A percentile compares a stretch with the other conserved stretches of the same genome.
These are phyloP conservation scores for Rhopalosiphum maidis DNA, from an alignment of 1,140 invertebrate genomes.

Conservation along the genomic window DNA sequence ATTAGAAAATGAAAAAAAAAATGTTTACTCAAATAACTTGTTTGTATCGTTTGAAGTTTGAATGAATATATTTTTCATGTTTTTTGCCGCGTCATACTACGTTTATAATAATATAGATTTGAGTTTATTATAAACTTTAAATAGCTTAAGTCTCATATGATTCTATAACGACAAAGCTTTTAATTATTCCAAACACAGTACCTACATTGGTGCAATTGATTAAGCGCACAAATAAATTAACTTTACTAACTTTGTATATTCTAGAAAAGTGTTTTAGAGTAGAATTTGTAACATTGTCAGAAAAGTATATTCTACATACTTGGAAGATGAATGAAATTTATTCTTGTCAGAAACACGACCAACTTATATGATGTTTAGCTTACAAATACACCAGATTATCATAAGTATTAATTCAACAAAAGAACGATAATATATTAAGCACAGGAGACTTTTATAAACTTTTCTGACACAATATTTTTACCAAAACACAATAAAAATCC, in stretches of 20 bases:
- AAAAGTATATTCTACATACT: background rate
- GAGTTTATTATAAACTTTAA: background rate
- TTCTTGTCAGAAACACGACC: background rate
- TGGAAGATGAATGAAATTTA: background rate
- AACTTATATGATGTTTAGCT: constrained; percentile 7
- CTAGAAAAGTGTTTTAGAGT: background rate
- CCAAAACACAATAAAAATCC: background rate
- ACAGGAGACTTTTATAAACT: background rate
- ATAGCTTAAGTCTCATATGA: background rate
- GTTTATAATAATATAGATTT: background rate
- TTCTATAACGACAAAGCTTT: background rate
- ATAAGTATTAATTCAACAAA: background rate
- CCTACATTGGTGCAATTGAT: background rate
- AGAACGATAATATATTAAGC: background rate
- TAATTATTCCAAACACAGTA: no score
- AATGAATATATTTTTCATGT: background rate
- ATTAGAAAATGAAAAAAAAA: background rate
- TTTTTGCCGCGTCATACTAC: background rate
- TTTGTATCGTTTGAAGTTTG: background rate
- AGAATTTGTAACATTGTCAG: background rate
- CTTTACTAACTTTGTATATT: background rate
- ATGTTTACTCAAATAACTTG: background rate
- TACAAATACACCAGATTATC: background rate
- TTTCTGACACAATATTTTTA: background rate
- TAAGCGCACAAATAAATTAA: background rate